Evolutionary conservation across 2,113 vertebrate species (phyloP), one percentile per base, ranked within the genome.

Genomic region (Mesoclemmys tuberculata): DNA sequence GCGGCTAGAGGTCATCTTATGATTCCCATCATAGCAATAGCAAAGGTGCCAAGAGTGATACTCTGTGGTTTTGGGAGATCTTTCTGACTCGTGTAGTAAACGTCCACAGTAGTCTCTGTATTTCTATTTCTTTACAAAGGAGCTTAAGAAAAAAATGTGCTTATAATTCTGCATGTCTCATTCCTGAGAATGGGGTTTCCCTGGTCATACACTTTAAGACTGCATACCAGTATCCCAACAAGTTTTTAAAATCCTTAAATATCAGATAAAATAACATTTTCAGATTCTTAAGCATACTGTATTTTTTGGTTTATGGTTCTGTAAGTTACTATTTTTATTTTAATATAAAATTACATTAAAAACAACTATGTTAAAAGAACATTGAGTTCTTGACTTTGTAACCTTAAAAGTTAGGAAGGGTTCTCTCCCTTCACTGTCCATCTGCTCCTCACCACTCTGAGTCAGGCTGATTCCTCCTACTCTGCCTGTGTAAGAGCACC

Each of bases 111-210:
- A 83, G 87, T 88, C 94, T 94, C 93, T 87, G n/a, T 11, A 1
- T 96, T 80, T 80, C 89, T 78, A 87, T 92, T 90, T 92, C 83
- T 56, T 89, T 95, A 93, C 6, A 11, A 41, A 93, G 44, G 85
- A 83, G 54, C 55, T 94, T 92, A 61, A 93, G 84, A 82, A 79
- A 79, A 95, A 61, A 82, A 52, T 78, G 22, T 80, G 7, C 54
- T 80, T 52, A 80, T 24, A 26, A 31, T 48, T 54, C 12, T 38
- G 35, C 52, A 24, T 54, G 12, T 21, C 79, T 54, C 54, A 54
- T 38, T 80, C 51, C 79, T 54, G 6, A 38, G 35, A 80, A 54
- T 26, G 21, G 51, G 18, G 11, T 38, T 51, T 80, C 12, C 49
- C n/a, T 71, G 35, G 18, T 38, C 35, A 71, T 21, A n/a, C 8